Evolutionary conservation across 2,888 invertebrate species (phyloP), one percentile per base, ranked within the genome.

Genomic region (Tanytarsus gracilentus): DNA sequence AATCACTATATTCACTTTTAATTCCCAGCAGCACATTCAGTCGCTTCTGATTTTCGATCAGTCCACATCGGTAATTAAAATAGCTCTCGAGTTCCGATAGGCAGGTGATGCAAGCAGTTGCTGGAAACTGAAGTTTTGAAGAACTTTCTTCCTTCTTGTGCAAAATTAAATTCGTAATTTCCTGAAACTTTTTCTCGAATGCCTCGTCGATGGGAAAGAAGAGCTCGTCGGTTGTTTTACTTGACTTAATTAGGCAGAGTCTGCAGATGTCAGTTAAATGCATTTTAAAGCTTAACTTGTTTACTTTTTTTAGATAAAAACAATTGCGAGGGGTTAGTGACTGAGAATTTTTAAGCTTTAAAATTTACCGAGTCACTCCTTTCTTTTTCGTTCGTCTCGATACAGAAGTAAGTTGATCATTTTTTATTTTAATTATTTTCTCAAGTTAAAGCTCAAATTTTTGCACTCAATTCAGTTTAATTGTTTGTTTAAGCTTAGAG

Each of bases 161-260:
- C 1, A 52, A 18, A 9, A 21, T 27, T 9, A 39, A 16, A 25
- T 26, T 26, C 27, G 55, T 55, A 1, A 40, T 26, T 26, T 39
- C 40, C 9, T 26, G 8, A 27, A 55, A 55, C 18, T 55, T 55
- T 9, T 16, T 26, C 18, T 55, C 55, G 14, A 55, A 55, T 11
- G 7, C 40, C 18, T 40, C 23, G 21, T 55, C 55, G 4, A 55
- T 55, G 16, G 55, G 55, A 18, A 55, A 55, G 27, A 55, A 55
- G 1, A 55, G 9, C 23, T 55, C 55, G 6, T 53, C 53, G 4
- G 23, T 11, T 4, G 33, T 40, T n/a, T 55, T 55, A 3, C 8
- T 39, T 11, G 53, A 53, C 14, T 53, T 53, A 3, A 23, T 25
- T 21, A 55, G 39, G 26, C 55, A 55, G 1, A 55, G 40, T n/a